These are phyloP conservation scores for Lutjanus erythropterus DNA, from an alignment of 2,113 vertebrate genomes.

Conservation along the genomic window DNA sequence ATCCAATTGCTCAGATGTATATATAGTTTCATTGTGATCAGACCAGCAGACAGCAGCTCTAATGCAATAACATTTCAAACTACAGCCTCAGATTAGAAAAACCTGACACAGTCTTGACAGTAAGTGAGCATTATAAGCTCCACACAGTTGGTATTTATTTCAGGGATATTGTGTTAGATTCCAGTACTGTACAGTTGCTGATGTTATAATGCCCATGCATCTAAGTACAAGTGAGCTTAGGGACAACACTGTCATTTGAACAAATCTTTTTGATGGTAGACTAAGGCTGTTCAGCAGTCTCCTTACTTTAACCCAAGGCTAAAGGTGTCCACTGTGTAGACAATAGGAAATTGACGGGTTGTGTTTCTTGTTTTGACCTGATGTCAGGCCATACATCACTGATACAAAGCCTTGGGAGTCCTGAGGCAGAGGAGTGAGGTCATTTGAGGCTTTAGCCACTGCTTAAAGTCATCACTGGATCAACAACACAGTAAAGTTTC, in stretches of 20 bases:
- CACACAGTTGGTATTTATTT: constrained; percentile 16
- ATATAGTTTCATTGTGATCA: neutral
- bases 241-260: constrained; percentile 7
- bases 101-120: neutral
- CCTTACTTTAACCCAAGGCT: constrained; percentile 22
- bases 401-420: constrained; percentile 39
- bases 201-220: neutral
- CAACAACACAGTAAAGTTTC: constrained; percentile 2
- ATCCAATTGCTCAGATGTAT: no score
- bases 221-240: neutral
- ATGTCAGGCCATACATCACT: constrained; percentile 52
- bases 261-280: constrained; percentile 2
- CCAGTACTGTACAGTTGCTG: neutral
- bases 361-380: constrained; percentile 58
- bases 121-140: neutral
- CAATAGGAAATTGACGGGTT: constrained; percentile 36
- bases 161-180: neutral
- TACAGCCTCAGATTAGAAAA: no score
- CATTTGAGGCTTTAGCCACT: constrained; percentile 25
- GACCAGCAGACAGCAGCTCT: neutral
- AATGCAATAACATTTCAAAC: neutral
- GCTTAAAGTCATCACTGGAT: constrained; percentile 6
- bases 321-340: constrained; percentile 29
- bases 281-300: constrained; percentile 2
- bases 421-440: constrained; percentile 14